Base-by-base conservation (phyloP, 2,113 vertebrate genomes). In the Eira barbara region DNA sequence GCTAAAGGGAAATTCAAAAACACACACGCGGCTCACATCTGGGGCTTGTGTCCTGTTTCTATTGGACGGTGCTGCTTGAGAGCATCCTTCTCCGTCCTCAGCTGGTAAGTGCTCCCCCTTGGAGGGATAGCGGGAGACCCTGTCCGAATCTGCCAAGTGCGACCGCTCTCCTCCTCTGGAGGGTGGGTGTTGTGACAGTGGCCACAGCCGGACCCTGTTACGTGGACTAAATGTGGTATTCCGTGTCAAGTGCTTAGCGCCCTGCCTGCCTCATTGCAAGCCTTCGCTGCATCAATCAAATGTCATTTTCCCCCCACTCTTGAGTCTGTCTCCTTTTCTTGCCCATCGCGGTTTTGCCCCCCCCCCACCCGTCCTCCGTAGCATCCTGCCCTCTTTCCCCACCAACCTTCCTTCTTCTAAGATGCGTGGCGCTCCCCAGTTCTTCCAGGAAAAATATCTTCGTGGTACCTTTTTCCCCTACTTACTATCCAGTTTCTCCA, bases 221-320 rank as follows among this genome's bases (percentile, higher is more conserved):
- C 0, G 3, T 73, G 57, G 76, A 15, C 12, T 11, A 9, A 27
- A 18, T 27, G 20, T 36, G 27, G 39, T 31, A 1, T 69, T 25
- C 10, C 0, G 0, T 9, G 8, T n/a, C 27, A 52, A 83, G 34
- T 6, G 12, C 15, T 42, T 9, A 4, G n/a, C 0, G 6, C 31
- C 59, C 45, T 39, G 31, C 61, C 47, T 49, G 47, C 47, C 47
- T 14, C 47, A 49, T 49, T 3, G 2, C 47, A 49, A 49, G 47
- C 47, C 17, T n/a, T 63, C 82, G 2, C 1, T n/a, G 3, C 27
- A 42, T 2, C 27, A 9, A n/a, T 17, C 1, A 61, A 69, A 55
- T 11, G 27, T 31, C 27, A 23, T 6, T 57, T 47, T 36, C 29
- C 47, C 5, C 59, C 49, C 15, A 0, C 34, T 12, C 25, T 42